Evolutionary conservation across 92 coral and sea anemone species (phyloP).

Genomic region (Micromussa lordhowensis): DNA sequence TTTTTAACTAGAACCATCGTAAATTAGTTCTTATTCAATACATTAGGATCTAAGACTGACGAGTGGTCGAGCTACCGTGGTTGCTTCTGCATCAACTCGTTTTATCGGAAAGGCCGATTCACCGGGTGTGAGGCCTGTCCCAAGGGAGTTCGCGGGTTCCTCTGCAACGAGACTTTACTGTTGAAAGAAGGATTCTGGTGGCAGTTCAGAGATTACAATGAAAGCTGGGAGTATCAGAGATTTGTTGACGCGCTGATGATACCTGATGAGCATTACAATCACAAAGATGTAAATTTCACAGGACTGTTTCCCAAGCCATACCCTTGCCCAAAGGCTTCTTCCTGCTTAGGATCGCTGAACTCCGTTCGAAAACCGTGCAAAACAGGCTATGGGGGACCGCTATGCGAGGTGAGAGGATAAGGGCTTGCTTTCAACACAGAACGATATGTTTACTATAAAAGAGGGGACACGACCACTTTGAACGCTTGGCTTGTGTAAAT

Average conservation of each 20-base stretch:
- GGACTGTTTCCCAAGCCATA: conserved; percentile 79
- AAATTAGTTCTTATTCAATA: neutral
- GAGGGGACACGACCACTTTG: too few relatives aligned
- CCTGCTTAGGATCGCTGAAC: conserved; percentile 75
- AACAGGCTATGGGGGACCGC: conserved; percentile 81
- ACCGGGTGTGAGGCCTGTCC: conserved; percentile 59
- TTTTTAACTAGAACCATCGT: too few relatives aligned
- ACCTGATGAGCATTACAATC: conserved; percentile 68
- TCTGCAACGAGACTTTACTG: conserved; percentile 74
- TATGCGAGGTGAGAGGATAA: conserved; percentile 71
- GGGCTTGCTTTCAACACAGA: neutral
- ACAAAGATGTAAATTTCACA: conserved; percentile 57
- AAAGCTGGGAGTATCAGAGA: conserved; percentile 77
- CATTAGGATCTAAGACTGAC: conserved; percentile 71
- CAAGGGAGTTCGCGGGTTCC: conserved; percentile 62
- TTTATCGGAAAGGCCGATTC: conserved; percentile 78
- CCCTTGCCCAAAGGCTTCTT: conserved; percentile 82
- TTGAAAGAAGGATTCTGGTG: conserved; percentile 85
- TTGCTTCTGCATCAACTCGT: conserved; percentile 77
- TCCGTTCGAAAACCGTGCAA: conserved; percentile 81
- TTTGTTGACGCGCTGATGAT: conserved; percentile 75
- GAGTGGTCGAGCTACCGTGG: conserved; percentile 81
- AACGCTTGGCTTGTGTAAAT: too few relatives aligned
- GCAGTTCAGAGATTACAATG: conserved; percentile 68
- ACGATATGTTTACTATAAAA: too few relatives aligned